A percentile compares a stretch with the other conserved stretches of the same genome.
Evolutionary conservation across 1,140 invertebrate species (phyloP).

Genomic region (Lucilia sericata): DNA sequence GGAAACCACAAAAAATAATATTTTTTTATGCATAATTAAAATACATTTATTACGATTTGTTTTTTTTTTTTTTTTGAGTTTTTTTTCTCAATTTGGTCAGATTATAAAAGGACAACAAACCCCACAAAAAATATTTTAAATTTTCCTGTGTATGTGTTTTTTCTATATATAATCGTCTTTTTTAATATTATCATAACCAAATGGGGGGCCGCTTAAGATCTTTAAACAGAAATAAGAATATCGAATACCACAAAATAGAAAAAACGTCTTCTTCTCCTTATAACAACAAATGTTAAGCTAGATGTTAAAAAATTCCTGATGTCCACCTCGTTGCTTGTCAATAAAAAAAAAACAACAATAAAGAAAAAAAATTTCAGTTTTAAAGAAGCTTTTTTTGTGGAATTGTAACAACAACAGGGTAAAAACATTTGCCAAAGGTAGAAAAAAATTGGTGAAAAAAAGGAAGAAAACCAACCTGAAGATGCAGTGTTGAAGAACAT

Average conservation of each 20-base stretch:
- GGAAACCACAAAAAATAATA: background rate
- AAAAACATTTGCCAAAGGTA: background rate
- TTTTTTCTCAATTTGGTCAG: background rate
- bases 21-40: conserved; percentile 37
- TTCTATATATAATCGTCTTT: background rate
- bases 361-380: background rate
- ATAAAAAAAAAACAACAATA: background rate
- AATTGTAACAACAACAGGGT: background rate
- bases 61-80: background rate
- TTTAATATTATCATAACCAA: conserved; percentile 21
- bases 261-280: background rate
- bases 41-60: background rate
- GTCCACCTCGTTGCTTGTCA: conserved; percentile 40
- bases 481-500: conserved; percentile 37
- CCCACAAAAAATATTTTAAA: background rate
- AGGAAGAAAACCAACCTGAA: background rate
- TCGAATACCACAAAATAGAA: background rate
- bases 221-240: conserved; percentile 18
- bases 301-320: conserved; percentile 23
- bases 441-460: background rate
- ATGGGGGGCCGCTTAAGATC: conserved; percentile 35
- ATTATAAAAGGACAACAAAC: background rate
- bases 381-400: background rate
- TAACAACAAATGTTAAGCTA: background rate
- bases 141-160: background rate